These are phyloP conservation scores for Nasua narica DNA, from an alignment of 2,797 vertebrate species.

Conservation along the genomic window DNA sequence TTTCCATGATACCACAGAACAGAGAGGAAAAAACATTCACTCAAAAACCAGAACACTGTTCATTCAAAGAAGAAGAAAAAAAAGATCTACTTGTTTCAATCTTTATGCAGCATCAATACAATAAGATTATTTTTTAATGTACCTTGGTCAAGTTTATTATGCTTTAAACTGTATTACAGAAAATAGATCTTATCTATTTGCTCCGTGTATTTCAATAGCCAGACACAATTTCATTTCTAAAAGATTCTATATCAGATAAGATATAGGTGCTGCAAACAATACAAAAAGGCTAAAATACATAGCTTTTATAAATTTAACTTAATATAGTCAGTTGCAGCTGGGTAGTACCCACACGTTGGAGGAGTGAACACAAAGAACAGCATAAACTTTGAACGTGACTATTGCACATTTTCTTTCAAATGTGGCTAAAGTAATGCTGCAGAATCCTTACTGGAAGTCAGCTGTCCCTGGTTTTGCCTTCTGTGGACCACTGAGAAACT, in stretches of 20 bases:
- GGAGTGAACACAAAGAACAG: slow-evolving; percentile 32
- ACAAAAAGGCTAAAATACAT: slow-evolving; percentile 34
- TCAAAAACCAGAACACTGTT: slow-evolving; percentile 29
- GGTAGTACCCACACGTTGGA: neutral
- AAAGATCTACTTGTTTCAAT: neutral
- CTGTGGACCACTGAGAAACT: neutral
- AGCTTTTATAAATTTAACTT: slow-evolving; percentile 52
- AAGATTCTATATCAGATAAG: neutral
- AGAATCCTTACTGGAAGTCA: neutral
- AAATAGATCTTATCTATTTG: slow-evolving; percentile 47
- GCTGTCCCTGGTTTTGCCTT: neutral
- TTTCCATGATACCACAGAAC: neutral
- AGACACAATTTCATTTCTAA: neutral
- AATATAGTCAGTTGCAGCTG: slow-evolving; percentile 5
- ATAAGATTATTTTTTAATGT: neutral
- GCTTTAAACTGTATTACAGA: slow-evolving; percentile 19
- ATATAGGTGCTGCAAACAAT: neutral
- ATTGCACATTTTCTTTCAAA: slow-evolving; percentile 21
- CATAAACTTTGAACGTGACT: slow-evolving; percentile 54
- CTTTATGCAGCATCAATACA: neutral
- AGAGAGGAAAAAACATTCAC: neutral
- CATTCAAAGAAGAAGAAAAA: neutral
- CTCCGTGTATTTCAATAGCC: neutral
- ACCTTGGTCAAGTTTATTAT: neutral
- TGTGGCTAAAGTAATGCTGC: neutral